phyloP scores from a whole-genome alignment of 2,113 vertebrate species.

The Gulo gulo region DNA sequence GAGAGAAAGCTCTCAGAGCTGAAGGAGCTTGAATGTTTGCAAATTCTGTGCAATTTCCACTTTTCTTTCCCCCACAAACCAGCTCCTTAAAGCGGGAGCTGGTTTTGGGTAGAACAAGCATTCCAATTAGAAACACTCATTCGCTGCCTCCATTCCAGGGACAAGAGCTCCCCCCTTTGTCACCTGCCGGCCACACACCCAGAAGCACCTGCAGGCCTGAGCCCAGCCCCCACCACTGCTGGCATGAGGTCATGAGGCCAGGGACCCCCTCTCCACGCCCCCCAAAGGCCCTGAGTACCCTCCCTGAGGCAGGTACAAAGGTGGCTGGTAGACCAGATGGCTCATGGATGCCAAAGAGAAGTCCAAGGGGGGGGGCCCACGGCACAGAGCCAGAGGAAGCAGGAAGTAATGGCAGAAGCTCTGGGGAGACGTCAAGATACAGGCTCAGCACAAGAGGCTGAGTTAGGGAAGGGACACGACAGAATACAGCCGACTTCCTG shows the following conservation, averaged over 20 bases:
- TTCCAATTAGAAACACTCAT: neutral
- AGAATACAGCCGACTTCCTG: neutral
- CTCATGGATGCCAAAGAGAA: neutral
- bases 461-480: neutral
- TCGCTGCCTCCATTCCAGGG: neutral
- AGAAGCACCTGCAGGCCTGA: neutral
- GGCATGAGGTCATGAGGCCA: neutral
- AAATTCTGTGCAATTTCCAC: neutral
- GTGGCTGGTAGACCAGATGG: neutral
- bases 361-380: accelerated
- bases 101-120: neutral
- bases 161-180: constrained; percentile 57
- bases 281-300: accelerated
- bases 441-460: neutral
- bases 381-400: accelerated
- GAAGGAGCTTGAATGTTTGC: neutral
- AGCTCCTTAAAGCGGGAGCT: neutral
- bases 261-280: neutral
- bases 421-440: neutral
- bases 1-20: neutral
- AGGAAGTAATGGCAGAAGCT: neutral
- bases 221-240: neutral
- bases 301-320: neutral
- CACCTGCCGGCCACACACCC: neutral
- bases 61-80: neutral